Conservation (phyloP, 2,113 vertebrate genomes). For the Trogon surrucura region DNA sequence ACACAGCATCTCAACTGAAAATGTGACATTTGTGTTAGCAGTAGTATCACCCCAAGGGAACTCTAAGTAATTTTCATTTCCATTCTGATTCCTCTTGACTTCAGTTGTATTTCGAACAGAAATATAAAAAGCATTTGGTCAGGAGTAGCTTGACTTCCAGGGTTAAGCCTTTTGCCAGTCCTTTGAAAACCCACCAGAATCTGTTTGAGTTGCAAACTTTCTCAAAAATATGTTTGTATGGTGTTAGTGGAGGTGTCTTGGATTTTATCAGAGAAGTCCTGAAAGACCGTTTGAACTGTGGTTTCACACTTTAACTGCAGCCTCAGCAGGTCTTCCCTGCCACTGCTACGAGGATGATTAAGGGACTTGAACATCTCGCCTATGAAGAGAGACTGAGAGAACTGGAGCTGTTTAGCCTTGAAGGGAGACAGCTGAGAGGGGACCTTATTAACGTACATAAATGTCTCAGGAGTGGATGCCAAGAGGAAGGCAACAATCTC, state of each 20-base stretch:
- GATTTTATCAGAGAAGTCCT: background rate
- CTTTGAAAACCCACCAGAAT: background rate
- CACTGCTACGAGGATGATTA: too few relatives aligned
- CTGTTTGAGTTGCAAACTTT: background rate
- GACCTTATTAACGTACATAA: too few relatives aligned
- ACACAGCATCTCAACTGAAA: background rate
- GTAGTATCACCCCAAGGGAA: background rate
- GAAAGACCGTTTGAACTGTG: background rate
- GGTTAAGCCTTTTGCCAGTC: background rate
- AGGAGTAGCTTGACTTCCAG: background rate
- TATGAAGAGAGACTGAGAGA: too few relatives aligned
- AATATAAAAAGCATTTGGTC: background rate
- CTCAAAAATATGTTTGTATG: background rate
- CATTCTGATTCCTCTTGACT: conserved; percentile 14
- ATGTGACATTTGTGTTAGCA: conserved; percentile 1
- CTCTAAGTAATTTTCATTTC: background rate
- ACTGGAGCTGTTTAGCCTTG: too few relatives aligned
- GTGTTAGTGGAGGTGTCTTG: background rate
- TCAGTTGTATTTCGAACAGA: conserved; percentile 2
- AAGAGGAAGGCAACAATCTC: too few relatives aligned
- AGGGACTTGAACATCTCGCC: too few relatives aligned
- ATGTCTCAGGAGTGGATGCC: too few relatives aligned
- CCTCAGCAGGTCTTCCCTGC: background rate
- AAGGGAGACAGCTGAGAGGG: too few relatives aligned
- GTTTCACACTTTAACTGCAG: background rate